Evolutionary conservation across 2,797 vertebrate species (phyloP), one percentile per base, ranked within the genome.

Genomic region (Podarcis siculus): DNA sequence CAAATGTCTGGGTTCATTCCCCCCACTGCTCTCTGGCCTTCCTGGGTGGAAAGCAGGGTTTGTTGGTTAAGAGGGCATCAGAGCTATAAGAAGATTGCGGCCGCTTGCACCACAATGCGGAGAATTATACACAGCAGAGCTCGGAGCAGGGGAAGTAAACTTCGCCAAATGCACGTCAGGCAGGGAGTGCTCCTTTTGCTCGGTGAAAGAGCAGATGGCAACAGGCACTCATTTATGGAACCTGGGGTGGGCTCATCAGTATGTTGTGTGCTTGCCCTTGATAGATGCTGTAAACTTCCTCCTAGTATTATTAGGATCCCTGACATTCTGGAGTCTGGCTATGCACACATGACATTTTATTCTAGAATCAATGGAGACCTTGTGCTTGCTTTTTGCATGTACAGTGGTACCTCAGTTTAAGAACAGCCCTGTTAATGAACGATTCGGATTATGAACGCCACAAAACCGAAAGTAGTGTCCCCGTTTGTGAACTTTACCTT

Each of bases 151-250:
- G n/a, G 45, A 27, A 32, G 8, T 0, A 30, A 67, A 58, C 32
- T 1, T 27, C 72, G 55, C 3, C 64, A 69, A 64, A 64, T 66
- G 87, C 8, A 35, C 23, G 49, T 84, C 75, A 32, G 58, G 71
- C 76, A 88, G 66, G 30, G 64, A 86, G 39, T 86, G 37, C 67
- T 85, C 72, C 21, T 42, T 0, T 0, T 84, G 90, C 77, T 8
- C 35, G 83, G 73, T 39, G 61, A 6, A 88, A 69, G 61, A 88
- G 67, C 30, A 49, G 81, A 90, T 86, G 69, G 77, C 79, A 76
- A 0, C 79, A 25, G 80, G 87, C 58, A 35, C 69, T 75, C n/a
- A 30, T 7, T 49, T 78, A 77, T 23, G 69, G 67, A 49, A 17
- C 37, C 27, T 19, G 10, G 27, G 25, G 15, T 25, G 75, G 66